Conservation (phyloP, 2,113 vertebrate genomes). For the Raja brachyura region DNA sequence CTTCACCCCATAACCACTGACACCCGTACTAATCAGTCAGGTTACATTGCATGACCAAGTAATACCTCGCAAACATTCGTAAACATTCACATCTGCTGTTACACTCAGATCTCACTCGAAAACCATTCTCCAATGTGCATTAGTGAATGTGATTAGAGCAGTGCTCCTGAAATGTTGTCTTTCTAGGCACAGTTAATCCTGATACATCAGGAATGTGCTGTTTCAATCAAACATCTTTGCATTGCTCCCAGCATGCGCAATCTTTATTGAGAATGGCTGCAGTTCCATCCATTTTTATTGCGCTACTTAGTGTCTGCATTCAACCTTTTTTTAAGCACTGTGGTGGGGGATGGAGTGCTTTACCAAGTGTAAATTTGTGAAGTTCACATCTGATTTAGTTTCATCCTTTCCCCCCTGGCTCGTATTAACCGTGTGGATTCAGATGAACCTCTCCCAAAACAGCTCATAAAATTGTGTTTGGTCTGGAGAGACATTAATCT, state of each 20-base stretch:
- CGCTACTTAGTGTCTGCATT: neutral
- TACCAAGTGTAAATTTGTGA: neutral
- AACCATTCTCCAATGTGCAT: no score
- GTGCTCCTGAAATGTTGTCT: neutral
- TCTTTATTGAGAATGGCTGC: neutral
- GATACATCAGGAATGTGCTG: neutral
- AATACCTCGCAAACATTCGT: no score
- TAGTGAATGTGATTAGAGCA: no score
- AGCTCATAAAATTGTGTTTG: constrained; percentile 10
- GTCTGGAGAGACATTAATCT: neutral
- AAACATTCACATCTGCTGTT: no score
- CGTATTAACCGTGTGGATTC: neutral
- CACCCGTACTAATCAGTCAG: no score
- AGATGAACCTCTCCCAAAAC: neutral
- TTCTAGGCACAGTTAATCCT: neutral
- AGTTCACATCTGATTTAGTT: neutral
- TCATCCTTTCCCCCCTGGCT: neutral
- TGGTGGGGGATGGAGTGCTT: neutral
- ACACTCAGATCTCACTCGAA: no score
- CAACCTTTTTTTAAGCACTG: neutral
- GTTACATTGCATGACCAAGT: no score
- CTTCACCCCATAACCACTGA: no score
- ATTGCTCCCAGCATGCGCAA: neutral
- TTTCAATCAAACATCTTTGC: neutral
- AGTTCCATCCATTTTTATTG: neutral